Percentiles rank a stretch among this genome's conserved stretches.
Conservation (phyloP, 2,888 invertebrate species). For the Biston stratarius region DNA sequence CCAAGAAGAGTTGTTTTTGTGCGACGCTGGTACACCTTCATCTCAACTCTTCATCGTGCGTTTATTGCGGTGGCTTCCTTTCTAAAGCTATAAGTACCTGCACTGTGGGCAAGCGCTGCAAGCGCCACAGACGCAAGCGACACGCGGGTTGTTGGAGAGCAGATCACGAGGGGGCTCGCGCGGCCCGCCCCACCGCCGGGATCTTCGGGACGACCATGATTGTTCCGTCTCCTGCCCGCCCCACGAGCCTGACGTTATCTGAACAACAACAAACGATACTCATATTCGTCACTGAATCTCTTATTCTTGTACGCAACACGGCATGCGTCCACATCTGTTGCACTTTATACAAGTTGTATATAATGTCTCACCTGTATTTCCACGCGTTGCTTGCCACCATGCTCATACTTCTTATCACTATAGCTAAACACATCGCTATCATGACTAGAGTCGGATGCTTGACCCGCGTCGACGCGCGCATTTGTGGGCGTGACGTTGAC, state of each 20-base stretch:
- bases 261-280: background rate
- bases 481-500: slow-evolving; percentile 46
- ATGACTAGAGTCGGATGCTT: slow-evolving; percentile 72
- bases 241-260: slow-evolving; percentile 73
- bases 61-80: background rate
- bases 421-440: slow-evolving; percentile 53
- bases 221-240: slow-evolving; percentile 54
- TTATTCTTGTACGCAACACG: background rate
- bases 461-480: slow-evolving; percentile 29
- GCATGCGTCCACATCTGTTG: background rate
- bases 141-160: slow-evolving; percentile 71
- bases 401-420: slow-evolving; percentile 49
- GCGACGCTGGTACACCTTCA: too few species aligned
- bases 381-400: slow-evolving; percentile 67
- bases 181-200: slow-evolving; percentile 65
- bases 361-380: slow-evolving; percentile 75
- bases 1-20: too few species aligned
- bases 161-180: slow-evolving; percentile 69
- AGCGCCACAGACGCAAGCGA: slow-evolving; percentile 73
- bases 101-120: slow-evolving; percentile 71
- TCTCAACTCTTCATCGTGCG: background rate
- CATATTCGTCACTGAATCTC: background rate
- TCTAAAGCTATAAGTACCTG: slow-evolving; percentile 53
- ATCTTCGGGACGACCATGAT: slow-evolving; percentile 52
- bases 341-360: background rate